Percentiles rank a stretch among this genome's conserved stretches.
phyloP scores from a whole-genome alignment of 2,113 vertebrate species.

The Psilopogon haemacephalus region DNA sequence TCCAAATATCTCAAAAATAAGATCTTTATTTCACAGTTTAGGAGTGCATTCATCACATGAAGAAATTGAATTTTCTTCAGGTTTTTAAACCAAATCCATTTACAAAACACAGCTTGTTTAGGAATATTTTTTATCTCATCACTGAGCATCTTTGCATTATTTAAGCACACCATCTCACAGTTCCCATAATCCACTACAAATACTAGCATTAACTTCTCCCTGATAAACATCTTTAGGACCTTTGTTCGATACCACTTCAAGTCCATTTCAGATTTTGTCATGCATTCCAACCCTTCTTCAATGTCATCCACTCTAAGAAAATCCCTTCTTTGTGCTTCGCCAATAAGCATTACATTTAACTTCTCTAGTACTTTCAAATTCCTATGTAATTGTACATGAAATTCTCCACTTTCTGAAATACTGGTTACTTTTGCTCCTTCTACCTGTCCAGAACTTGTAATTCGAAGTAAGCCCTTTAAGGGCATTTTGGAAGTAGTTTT shows the following conservation, averaged over 20 bases:
- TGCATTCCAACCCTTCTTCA: constrained; percentile 74
- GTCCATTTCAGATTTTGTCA: constrained; percentile 68
- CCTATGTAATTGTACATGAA: constrained; percentile 75
- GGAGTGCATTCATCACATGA: constrained; percentile 42
- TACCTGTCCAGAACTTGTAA: constrained; percentile 64
- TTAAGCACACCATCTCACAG: constrained; percentile 61
- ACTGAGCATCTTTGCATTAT: constrained; percentile 45
- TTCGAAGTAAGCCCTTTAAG: background rate
- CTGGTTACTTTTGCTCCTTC: constrained; percentile 71
- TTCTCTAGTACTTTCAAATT: constrained; percentile 26
- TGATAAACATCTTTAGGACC: constrained; percentile 55
- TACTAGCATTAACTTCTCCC: constrained; percentile 60
- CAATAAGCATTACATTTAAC: constrained; percentile 58
- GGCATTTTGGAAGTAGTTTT: background rate
- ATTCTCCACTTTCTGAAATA: constrained; percentile 67
- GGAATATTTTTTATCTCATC: constrained; percentile 59
- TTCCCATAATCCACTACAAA: constrained; percentile 78
- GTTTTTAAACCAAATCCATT: constrained; percentile 64
- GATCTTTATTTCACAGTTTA: constrained; percentile 66
- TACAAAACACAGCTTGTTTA: constrained; percentile 76
- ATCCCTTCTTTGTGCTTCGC: constrained; percentile 42
- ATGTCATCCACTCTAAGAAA: constrained; percentile 55
- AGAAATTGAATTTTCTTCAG: background rate
- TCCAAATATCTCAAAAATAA: constrained; percentile 73
- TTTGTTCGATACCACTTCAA: constrained; percentile 73